These are phyloP conservation scores for Cephus pygmeus DNA, from an alignment of 2,888 invertebrate species.

Conservation along the genomic window DNA sequence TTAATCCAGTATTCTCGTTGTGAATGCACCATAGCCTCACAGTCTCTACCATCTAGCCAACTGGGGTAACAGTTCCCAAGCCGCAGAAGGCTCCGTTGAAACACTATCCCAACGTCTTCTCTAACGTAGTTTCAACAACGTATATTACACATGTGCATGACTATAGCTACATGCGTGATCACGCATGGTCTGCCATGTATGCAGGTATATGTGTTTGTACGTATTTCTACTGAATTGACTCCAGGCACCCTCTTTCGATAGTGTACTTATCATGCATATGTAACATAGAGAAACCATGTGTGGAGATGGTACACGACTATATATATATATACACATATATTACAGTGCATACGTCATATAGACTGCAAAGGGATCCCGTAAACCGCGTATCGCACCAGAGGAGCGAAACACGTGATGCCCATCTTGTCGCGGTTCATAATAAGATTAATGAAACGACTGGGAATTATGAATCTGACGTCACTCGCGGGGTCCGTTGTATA, in stretches of 20 bases:
- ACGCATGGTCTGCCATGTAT: background rate
- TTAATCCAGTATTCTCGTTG: conserved; percentile 26
- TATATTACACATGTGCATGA: conserved; percentile 1
- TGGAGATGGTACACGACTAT: background rate
- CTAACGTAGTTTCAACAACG: background rate
- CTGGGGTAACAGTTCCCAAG: conserved; percentile 57
- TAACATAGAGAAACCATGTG: background rate
- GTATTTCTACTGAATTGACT: background rate
- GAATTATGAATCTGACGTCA: conserved; percentile 1
- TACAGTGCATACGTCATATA: background rate
- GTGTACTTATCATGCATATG: background rate
- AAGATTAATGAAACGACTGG: conserved; percentile 21
- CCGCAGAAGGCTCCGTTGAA: conserved; percentile 16
- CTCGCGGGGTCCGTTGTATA: background rate
- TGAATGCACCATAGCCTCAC: conserved; percentile 46
- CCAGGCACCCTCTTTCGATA: background rate
- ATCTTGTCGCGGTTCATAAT: conserved; percentile 29
- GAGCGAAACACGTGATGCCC: conserved; percentile 40
- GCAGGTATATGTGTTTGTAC: background rate
- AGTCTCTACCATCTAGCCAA: conserved; percentile 50
- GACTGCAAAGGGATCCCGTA: background rate
- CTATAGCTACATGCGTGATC: conserved; percentile 3
- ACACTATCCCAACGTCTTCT: conserved; percentile 2
- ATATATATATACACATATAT: background rate
- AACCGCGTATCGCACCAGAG: background rate